Evolutionary conservation across 2,797 vertebrate genomes (phyloP), one percentile per base, ranked within the genome.

Genomic region (Halcyon badia): DNA sequence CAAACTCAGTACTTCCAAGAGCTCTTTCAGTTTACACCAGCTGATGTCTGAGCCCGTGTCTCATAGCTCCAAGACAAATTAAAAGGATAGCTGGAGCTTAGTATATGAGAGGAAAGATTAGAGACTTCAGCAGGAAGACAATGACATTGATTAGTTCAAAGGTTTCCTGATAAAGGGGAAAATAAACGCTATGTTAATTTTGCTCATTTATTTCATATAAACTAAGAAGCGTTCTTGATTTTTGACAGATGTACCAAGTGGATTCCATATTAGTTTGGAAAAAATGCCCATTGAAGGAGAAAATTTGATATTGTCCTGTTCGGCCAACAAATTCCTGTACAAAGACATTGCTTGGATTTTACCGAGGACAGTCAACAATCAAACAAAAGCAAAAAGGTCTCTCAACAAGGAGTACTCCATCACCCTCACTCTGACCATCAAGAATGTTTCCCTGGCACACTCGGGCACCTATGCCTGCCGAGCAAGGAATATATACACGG

Each of bases 311-410:
- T 98, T 99, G 97, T 99, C 99, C 90, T 99, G 99, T 96, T 98
- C 96, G 0, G 99, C 99, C 92, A 99, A 98, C 98, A 99, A 98
- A 92, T 98, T 99, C 98, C 97, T 99, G 64, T 99, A 99, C 98
- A 98, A 97, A 61, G 97, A 98, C 56, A 80, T 99, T 94, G 98
- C 98, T 51, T 99, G 99, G 99, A 97, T 98, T 95, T 98, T 98
- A 87, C 97, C 98, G 17, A 94, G 97, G 96, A 98, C 96, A 49
- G 95, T 95, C 58, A 97, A 96, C 57, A 98, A 98, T 68, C 97
- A 97, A 89, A 98, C 98, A 1, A 98, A 98, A 96, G 94, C 96
- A 24, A 98, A 94, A 84, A 97, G 86, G 82, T 97, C 98, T 61
- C 70, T 96, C 48, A 92, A 95, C 2, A 98, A 97, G 26, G 98